Evolutionary conservation across 2,888 invertebrate genomes (phyloP).

Genomic region (Thereva unica): DNA sequence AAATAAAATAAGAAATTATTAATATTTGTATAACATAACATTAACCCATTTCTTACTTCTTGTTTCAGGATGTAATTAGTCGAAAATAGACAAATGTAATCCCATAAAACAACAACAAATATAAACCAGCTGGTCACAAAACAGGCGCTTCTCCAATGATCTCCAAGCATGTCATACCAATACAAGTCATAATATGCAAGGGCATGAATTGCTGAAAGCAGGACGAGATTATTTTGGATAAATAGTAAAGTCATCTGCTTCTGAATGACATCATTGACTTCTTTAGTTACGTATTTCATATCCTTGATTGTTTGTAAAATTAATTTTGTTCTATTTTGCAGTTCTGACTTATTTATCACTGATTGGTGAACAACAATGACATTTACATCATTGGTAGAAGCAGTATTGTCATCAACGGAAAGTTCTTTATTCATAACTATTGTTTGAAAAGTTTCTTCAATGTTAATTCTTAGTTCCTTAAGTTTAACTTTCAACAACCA

Average conservation of each 20-base stretch:
- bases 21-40: no score
- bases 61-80: not conserved
- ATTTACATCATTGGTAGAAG: not conserved
- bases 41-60: not conserved
- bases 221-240: not conserved
- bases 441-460: not conserved
- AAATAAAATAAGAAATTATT: no score
- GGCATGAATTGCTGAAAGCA: not conserved
- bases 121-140: not conserved
- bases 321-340: not conserved
- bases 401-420: not conserved
- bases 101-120: slow-evolving; percentile 12
- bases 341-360: not conserved
- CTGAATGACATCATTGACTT: not conserved
- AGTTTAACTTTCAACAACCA: slow-evolving; percentile 2
- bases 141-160: not conserved
- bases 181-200: slow-evolving; percentile 1
- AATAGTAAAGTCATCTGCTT: slow-evolving; percentile 3
- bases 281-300: not conserved
- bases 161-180: not conserved
- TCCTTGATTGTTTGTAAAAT: not conserved
- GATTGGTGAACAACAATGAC: not conserved
- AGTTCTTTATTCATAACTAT: no score
- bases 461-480: not conserved
- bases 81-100: not conserved